Evolutionary conservation across 2,888 invertebrate species (phyloP).

Genomic region (Stictocephala bisonia): DNA sequence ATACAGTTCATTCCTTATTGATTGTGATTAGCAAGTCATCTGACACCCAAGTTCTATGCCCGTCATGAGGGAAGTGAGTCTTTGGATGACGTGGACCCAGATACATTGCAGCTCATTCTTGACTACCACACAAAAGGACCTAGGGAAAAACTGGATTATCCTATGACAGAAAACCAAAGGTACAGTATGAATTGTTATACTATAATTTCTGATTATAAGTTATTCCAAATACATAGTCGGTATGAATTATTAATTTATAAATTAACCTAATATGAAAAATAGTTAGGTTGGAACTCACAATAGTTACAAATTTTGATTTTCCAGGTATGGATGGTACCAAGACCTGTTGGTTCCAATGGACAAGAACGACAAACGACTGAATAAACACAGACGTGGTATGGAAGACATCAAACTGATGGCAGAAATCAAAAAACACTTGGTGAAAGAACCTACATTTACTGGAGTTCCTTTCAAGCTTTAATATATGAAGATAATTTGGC

Average conservation of each 20-base stretch:
- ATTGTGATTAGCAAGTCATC: too few species aligned
- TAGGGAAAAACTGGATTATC: neutral
- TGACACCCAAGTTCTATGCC: neutral
- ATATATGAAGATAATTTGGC: too few species aligned
- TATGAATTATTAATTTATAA: too few species aligned
- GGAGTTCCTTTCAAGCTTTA: slow-evolving; percentile 30
- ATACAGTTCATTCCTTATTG: too few species aligned
- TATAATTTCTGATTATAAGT: too few species aligned
- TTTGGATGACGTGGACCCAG: neutral
- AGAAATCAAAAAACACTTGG: slow-evolving; percentile 32
- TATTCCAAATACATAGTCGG: too few species aligned
- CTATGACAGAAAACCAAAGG: neutral
- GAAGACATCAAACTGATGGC: slow-evolving; percentile 38
- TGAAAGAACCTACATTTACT: slow-evolving; percentile 21
- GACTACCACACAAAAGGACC: neutral
- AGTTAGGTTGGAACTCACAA: too few species aligned
- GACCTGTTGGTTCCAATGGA: slow-evolving; percentile 34
- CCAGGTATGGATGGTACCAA: slow-evolving; percentile 44
- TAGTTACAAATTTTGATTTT: too few species aligned
- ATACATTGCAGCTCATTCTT: neutral
- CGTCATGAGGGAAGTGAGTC: neutral
- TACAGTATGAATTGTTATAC: too few species aligned
- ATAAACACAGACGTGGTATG: slow-evolving; percentile 17
- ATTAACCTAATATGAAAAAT: too few species aligned
- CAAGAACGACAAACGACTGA: slow-evolving; percentile 27